Percentiles rank a stretch among this genome's conserved stretches.
Conservation (phyloP, 1,140 invertebrate species). For the Tribolium madens region DNA sequence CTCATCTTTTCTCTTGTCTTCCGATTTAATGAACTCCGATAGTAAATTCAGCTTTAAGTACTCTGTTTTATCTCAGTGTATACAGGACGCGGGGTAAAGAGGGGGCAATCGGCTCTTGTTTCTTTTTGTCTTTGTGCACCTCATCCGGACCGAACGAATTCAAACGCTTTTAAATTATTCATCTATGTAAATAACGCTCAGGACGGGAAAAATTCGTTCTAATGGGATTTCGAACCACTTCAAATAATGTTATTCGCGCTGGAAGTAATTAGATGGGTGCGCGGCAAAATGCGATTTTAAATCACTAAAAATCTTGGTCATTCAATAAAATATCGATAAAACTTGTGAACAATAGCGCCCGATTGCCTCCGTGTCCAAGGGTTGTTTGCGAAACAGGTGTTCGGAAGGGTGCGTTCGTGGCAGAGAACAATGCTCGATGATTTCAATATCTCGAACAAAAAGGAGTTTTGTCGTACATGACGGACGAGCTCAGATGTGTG, state of each 20-base stretch:
- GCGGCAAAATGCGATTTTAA: neutral
- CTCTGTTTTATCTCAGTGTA: slow-evolving; percentile 29
- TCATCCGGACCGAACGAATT: slow-evolving; percentile 22
- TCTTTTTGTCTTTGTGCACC: slow-evolving; percentile 28
- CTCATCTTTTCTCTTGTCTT: slow-evolving; percentile 48
- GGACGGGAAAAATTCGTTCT: slow-evolving; percentile 27
- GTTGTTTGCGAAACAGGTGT: slow-evolving; percentile 23
- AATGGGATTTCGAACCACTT: slow-evolving; percentile 28
- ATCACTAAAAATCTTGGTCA: too few species aligned
- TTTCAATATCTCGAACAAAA: slow-evolving; percentile 31
- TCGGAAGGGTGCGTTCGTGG: slow-evolving; percentile 18
- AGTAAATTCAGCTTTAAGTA: slow-evolving; percentile 39
- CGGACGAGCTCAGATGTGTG: slow-evolving; percentile 17
- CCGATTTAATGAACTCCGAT: slow-evolving; percentile 47
- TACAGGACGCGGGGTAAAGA: neutral
- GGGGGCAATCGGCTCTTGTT: neutral
- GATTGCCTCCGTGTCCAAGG: slow-evolving; percentile 18
- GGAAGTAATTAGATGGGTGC: neutral
- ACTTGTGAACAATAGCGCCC: neutral
- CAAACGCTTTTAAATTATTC: slow-evolving; percentile 35
- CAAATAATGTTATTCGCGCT: slow-evolving; percentile 17
- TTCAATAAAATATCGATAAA: too few species aligned
- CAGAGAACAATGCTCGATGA: slow-evolving; percentile 25
- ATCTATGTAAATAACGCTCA: slow-evolving; percentile 31
- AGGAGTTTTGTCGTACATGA: neutral